Percentiles rank a stretch among this genome's conserved stretches.
phyloP scores from a whole-genome alignment of 2,113 vertebrate genomes.

The Rhea americana region DNA sequence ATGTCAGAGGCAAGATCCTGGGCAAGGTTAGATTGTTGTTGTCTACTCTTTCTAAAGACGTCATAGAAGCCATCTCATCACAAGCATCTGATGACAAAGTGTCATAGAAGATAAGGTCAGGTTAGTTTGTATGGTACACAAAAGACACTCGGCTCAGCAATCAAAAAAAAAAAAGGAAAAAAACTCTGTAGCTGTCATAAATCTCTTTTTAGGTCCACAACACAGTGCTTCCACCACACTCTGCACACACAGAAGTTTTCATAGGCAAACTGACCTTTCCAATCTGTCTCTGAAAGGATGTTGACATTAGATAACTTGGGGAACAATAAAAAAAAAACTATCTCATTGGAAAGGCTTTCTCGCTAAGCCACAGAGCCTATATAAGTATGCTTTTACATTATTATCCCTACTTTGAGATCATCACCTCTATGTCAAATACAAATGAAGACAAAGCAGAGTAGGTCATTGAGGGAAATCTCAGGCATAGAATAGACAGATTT shows the following conservation, averaged over 20 bases:
- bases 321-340: neutral
- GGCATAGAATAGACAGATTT: neutral
- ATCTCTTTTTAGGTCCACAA: neutral
- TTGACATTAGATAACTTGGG: neutral
- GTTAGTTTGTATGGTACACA: neutral
- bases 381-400: neutral
- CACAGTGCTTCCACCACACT: neutral
- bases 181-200: neutral
- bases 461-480: neutral
- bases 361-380: neutral
- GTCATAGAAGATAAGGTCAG: neutral
- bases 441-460: neutral
- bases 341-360: neutral
- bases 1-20: fast-evolving
- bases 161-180: neutral
- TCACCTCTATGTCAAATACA: neutral
- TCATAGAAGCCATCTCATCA: neutral
- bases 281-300: neutral
- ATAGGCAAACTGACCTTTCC: neutral
- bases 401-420: neutral
- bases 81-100: neutral
- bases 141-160: neutral
- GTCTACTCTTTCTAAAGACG: neutral
- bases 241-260: neutral
- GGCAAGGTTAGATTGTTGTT: neutral